Base-by-base conservation (phyloP, 2,888 invertebrate species). In the Taphrorychus bicolor region DNA sequence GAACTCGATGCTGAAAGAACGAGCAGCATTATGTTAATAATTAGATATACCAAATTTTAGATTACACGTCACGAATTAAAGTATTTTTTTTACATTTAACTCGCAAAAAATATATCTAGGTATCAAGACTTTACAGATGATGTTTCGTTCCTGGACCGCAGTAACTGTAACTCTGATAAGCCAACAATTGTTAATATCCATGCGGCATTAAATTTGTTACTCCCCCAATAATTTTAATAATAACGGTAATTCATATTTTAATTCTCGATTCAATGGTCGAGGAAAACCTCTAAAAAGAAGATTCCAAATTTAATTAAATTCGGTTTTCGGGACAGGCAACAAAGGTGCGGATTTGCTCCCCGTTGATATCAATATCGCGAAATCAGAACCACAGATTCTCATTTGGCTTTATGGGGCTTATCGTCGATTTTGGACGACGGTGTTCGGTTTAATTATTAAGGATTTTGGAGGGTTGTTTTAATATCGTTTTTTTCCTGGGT, bases 271-370 rank as follows among this genome's bases (percentile, higher is more conserved):
- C 32, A 9, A 9, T 32, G 32, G 32, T 9, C 11, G 32, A 32
- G 3, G 32, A 32, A 11, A 32, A 11, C 7, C 1, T 11, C 7
- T 32, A 18, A 18, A 18, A 40, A 63, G 24, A 58, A 49, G 58
- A 59, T 42, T 64, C 51, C 14, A 42, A 58, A 22, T 64, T 64
- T 64, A 64, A 64, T 64, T 64, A 64, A 64, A 64, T 64, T 64
- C 45, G 21, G 59, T 51, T 52, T 51, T 49, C 42, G 42, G 51
- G 51, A 41, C 59, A 24, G 52, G 16, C 41, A 49, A 45, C 58
- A 58, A 52, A 64, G 64, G 52, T 64, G 64, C 49, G 64, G 64
- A 64, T 64, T 64, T 64, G 41, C 64, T 32, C 19, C 64, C 57
- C 45, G 52, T 58, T 53, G 64, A 59, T 51, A 64, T 58, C 58